phyloP scores from a whole-genome alignment of 2,888 invertebrate species.

The Siphlonurus alternatus region DNA sequence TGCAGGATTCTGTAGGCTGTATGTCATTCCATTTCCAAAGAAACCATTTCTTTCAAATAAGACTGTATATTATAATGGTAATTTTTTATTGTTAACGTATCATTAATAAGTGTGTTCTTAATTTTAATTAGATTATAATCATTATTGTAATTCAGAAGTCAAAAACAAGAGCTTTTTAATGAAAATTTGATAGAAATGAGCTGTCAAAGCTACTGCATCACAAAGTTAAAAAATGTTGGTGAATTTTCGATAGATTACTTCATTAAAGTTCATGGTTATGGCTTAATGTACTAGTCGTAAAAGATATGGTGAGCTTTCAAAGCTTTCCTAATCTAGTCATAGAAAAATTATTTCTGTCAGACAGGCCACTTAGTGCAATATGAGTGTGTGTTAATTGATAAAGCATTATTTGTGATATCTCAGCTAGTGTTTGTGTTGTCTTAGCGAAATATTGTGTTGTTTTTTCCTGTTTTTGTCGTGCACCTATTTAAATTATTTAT shows the following conservation, averaged over 20 bases:
- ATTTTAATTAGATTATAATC: too few relatives aligned
- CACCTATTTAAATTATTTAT: neutral
- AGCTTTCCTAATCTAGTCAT: neutral
- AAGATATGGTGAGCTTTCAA: neutral
- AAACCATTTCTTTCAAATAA: neutral
- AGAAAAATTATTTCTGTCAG: neutral
- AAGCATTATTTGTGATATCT: neutral
- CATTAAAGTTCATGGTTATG: too few relatives aligned
- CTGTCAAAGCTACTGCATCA: too few relatives aligned
- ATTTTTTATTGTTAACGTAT: neutral
- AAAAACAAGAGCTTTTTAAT: too few relatives aligned
- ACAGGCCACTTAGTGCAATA: neutral
- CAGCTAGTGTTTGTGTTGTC: neutral
- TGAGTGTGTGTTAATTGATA: neutral
- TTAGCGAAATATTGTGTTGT: neutral
- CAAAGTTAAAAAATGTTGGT: too few relatives aligned
- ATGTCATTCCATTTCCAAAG: neutral
- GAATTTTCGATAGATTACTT: too few relatives aligned
- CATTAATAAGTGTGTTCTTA: neutral
- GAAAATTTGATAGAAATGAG: too few relatives aligned
- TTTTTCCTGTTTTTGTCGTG: neutral
- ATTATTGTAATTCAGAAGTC: too few relatives aligned
- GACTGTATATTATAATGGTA: neutral
- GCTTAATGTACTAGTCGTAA: neutral
- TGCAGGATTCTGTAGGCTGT: too few relatives aligned